These are phyloP conservation scores for Sinosuthora webbiana DNA, from an alignment of 2,113 vertebrate species.

Conservation along the genomic window DNA sequence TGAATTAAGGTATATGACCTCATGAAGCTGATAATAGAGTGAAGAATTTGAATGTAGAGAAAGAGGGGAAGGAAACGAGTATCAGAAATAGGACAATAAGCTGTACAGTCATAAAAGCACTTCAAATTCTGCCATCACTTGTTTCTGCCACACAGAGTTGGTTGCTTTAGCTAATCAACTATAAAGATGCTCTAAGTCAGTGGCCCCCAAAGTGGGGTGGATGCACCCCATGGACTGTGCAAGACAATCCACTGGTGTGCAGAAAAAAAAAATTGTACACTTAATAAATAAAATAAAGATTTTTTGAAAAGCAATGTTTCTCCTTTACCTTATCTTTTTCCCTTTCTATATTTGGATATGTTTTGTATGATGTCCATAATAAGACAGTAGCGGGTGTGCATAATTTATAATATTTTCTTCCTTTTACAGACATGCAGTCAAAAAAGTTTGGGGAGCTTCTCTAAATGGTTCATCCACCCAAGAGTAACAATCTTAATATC, in stretches of 20 bases:
- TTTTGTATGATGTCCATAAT: background rate
- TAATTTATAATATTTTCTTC: background rate
- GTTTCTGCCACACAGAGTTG: background rate
- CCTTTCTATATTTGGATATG: background rate
- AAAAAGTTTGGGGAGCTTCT: background rate
- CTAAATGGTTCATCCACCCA: background rate
- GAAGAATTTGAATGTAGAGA: background rate
- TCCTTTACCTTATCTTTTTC: background rate
- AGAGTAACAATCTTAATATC: background rate
- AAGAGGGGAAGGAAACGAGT: background rate
- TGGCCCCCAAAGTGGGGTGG: background rate
- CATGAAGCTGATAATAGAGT: background rate
- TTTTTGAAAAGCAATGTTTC: background rate
- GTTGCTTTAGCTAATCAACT: background rate
- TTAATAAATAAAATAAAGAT: background rate
- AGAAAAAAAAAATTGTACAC: background rate
- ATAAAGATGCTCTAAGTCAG: background rate
- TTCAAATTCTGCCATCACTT: background rate
- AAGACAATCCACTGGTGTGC: background rate
- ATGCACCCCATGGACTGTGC: fast-evolving
- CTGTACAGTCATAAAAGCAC: background rate
- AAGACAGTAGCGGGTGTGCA: background rate
- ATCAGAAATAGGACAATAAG: background rate
- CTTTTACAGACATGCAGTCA: fast-evolving
- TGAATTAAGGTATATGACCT: background rate